Evolutionary conservation across 2,797 vertebrate species (phyloP).

Genomic region (Potorous gilbertii): DNA sequence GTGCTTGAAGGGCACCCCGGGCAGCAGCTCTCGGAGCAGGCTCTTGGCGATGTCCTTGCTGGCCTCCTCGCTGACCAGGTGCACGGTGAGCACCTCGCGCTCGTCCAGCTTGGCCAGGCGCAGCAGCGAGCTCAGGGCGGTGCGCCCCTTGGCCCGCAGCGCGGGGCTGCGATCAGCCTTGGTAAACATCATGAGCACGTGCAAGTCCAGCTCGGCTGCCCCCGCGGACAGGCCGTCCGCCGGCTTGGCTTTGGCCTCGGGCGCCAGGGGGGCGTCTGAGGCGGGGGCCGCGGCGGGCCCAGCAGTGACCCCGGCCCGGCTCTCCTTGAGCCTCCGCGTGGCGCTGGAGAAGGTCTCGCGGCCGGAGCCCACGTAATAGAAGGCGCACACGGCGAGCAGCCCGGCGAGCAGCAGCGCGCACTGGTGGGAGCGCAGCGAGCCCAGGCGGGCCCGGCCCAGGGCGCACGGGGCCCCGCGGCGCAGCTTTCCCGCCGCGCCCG

Average conservation of each 20-base stretch:
- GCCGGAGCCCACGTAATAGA: conserved; percentile 95
- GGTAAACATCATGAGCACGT: conserved; percentile 95
- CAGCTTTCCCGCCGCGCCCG: conserved; percentile 40
- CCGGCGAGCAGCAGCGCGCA: conserved; percentile 89
- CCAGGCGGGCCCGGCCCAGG: conserved; percentile 87
- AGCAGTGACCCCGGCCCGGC: conserved; percentile 85
- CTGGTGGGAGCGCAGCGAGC: conserved; percentile 90
- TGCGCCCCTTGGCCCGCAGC: conserved; percentile 91
- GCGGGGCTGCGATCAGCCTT: conserved; percentile 90
- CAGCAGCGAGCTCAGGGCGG: conserved; percentile 92
- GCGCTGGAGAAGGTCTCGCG: conserved; percentile 95
- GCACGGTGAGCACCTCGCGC: conserved; percentile 90
- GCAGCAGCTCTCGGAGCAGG: conserved; percentile 89
- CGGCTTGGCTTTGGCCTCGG: conserved; percentile 70
- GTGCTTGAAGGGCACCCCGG: conserved; percentile 88
- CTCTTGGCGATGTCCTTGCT: conserved; percentile 88
- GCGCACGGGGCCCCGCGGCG: conserved; percentile 64
- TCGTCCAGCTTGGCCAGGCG: conserved; percentile 88
- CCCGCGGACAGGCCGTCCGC: conserved; percentile 60
- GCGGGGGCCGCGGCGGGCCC: conserved; percentile 86
- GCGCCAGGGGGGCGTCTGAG: conserved; percentile 62
- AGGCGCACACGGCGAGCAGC: conserved; percentile 92
- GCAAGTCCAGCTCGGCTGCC: conserved; percentile 81
- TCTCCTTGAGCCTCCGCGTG: conserved; percentile 92
- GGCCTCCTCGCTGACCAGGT: conserved; percentile 92